These are phyloP conservation scores for Biston stratarius DNA, from an alignment of 2,888 invertebrate genomes.

Conservation along the genomic window DNA sequence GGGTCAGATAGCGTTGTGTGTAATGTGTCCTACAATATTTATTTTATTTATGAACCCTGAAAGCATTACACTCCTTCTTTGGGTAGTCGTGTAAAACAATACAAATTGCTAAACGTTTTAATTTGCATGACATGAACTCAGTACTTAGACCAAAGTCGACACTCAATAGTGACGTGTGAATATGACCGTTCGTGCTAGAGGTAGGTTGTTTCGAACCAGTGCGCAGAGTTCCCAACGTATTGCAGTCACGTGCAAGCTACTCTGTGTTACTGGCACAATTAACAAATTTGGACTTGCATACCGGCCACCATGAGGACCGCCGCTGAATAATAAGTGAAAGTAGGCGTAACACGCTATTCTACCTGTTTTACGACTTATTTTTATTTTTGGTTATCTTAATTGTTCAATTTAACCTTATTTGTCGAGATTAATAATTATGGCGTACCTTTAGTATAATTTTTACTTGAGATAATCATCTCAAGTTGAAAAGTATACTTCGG, in stretches of 20 bases:
- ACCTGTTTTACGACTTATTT: conserved; percentile 21
- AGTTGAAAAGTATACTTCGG: no score
- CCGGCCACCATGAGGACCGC: conserved; percentile 31
- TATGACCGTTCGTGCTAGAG: conserved; percentile 57
- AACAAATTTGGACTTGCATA: conserved; percentile 66
- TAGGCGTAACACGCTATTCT: conserved; percentile 29
- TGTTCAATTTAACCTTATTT: no score
- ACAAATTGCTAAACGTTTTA: neutral
- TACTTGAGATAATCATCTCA: no score
- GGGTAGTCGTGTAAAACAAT: no score
- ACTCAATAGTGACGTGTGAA: conserved; percentile 30
- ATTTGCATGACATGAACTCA: neutral
- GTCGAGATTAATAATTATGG: no score
- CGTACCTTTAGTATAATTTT: no score
- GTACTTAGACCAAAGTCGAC: neutral
- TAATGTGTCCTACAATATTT: no score
- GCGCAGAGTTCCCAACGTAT: conserved; percentile 49
- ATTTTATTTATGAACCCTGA: no score
- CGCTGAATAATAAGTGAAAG: conserved; percentile 39
- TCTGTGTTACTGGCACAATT: conserved; percentile 75
- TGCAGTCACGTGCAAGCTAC: conserved; percentile 70
- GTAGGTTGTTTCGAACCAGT: conserved; percentile 58
- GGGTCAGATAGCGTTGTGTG: no score
- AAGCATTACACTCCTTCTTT: no score
- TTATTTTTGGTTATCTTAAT: no score